Evolutionary conservation across 1,140 invertebrate genomes (phyloP).

Genomic region (Sipha flava): DNA sequence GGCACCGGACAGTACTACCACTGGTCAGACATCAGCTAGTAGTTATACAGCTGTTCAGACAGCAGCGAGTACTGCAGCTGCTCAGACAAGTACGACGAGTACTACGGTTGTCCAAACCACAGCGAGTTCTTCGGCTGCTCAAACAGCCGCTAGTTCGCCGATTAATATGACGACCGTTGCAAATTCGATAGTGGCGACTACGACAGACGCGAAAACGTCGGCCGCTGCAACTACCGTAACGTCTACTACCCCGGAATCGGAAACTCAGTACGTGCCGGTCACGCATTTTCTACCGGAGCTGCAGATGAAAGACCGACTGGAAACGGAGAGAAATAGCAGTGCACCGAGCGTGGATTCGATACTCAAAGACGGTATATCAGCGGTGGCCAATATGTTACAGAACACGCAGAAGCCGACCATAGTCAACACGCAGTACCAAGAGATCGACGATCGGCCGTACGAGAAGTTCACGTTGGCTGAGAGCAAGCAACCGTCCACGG

Average conservation of each 20-base stretch:
- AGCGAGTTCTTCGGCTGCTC: neutral
- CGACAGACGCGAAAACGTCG: neutral
- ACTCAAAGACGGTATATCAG: constrained; percentile 12
- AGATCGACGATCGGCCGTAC: neutral
- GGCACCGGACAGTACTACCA: too few relatives aligned
- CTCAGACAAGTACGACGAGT: too few relatives aligned
- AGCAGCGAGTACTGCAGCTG: neutral
- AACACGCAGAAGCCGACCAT: neutral
- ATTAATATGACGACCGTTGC: neutral
- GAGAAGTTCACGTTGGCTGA: neutral
- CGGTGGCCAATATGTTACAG: constrained; percentile 2
- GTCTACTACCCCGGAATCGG: neutral
- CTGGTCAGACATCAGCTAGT: too few relatives aligned
- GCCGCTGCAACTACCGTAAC: neutral
- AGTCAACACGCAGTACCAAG: neutral
- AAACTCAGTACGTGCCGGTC: neutral
- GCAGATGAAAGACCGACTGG: neutral
- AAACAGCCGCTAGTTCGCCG: neutral
- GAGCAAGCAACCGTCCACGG: neutral
- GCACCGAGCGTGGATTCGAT: neutral
- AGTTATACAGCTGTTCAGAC: too few relatives aligned
- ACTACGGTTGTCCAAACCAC: too few relatives aligned
- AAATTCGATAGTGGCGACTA: neutral
- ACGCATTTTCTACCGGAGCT: constrained; percentile 6
- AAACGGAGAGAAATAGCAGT: neutral